Evolutionary conservation across 1,140 invertebrate genomes (phyloP).

Genomic region (Tenebrio molitor): DNA sequence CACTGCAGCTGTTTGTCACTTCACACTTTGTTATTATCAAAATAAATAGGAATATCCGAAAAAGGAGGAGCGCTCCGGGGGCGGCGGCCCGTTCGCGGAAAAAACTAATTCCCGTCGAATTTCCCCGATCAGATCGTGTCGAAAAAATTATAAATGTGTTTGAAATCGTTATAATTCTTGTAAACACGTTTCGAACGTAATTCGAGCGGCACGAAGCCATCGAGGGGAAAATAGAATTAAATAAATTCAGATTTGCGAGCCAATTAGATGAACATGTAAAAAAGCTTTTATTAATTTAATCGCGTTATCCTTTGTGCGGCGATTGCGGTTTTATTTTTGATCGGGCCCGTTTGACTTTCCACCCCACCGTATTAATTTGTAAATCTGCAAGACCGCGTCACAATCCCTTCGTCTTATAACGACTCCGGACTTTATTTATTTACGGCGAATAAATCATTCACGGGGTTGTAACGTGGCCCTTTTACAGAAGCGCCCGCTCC

Average conservation of each 20-base stretch:
- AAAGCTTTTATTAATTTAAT: conserved; percentile 22
- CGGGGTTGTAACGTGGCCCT: too few relatives aligned
- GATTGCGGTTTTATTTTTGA: neutral
- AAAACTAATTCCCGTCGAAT: too few relatives aligned
- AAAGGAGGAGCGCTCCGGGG: neutral
- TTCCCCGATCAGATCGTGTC: too few relatives aligned
- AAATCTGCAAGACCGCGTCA: too few relatives aligned
- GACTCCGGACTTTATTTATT: too few relatives aligned
- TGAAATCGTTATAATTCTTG: neutral
- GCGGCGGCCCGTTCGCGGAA: too few relatives aligned
- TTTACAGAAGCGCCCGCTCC: too few relatives aligned
- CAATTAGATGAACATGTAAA: conserved; percentile 19
- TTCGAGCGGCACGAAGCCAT: conserved; percentile 21
- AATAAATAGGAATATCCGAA: conserved; percentile 41
- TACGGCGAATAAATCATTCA: too few relatives aligned
- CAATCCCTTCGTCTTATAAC: too few relatives aligned
- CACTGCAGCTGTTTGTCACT: conserved; percentile 46
- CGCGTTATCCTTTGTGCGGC: conserved; percentile 5
- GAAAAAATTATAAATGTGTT: too few relatives aligned
- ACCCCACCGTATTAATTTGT: too few relatives aligned
- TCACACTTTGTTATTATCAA: conserved; percentile 47
- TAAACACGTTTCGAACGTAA: conserved; percentile 27
- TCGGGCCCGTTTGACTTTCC: too few relatives aligned
- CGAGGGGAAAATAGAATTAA: conserved; percentile 28
- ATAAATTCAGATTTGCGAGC: conserved; percentile 29